These are phyloP conservation scores for Cyprinodon brontotheroides DNA, from an alignment of 2,113 vertebrate genomes.

Conservation along the genomic window DNA sequence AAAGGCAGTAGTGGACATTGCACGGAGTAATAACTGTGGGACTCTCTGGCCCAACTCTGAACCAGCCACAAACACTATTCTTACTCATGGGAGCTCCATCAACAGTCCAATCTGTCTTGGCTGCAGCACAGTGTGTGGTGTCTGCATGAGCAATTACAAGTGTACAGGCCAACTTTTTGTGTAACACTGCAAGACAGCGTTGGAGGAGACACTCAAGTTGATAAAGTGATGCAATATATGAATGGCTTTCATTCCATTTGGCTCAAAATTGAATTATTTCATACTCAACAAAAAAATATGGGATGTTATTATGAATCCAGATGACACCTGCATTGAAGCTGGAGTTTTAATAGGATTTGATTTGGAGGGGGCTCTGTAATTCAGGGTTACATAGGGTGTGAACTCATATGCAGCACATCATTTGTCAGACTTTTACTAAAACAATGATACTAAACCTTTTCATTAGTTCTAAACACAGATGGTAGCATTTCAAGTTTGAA, in stretches of 20 bases:
- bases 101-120: constrained; percentile 41
- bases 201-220: neutral
- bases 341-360: constrained; percentile 2
- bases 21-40: constrained; percentile 39
- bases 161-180: constrained; percentile 3
- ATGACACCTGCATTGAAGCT: neutral
- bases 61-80: constrained; percentile 37
- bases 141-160: neutral
- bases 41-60: constrained; percentile 33
- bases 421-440: neutral
- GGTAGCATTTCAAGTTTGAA: neutral
- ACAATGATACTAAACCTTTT: neutral
- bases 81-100: constrained; percentile 38
- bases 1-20: constrained; percentile 53
- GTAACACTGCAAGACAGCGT: neutral
- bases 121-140: constrained; percentile 18
- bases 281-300: constrained; percentile 4
- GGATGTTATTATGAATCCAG: constrained; percentile 2
- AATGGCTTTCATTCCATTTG: neutral
- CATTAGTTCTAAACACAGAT: neutral
- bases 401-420: neutral
- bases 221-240: neutral
- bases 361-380: neutral
- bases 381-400: neutral
- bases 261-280: neutral